A percentile compares a stretch with the other conserved stretches of the same genome.
Conservation (phyloP, 2,888 invertebrate species). For the Leistus spinibarbis region DNA sequence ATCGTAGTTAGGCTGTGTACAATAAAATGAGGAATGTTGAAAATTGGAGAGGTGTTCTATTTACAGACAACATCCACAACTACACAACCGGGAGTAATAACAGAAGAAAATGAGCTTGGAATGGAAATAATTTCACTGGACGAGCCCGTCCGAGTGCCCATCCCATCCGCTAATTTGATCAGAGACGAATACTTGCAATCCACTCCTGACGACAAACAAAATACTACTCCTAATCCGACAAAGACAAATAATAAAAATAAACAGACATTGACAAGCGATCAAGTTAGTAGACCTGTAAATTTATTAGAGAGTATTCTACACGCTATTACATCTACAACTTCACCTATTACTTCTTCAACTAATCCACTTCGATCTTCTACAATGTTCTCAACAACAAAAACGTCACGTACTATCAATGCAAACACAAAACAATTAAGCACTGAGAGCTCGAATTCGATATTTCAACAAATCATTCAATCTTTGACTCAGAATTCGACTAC, state of each 20-base stretch:
- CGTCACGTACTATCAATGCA: slow-evolving; percentile 22
- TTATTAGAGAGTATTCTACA: slow-evolving; percentile 57
- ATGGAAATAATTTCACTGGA: slow-evolving; percentile 56
- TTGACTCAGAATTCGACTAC: slow-evolving; percentile 41
- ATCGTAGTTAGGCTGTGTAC: not conserved
- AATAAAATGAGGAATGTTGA: slow-evolving; percentile 12
- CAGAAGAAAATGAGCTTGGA: slow-evolving; percentile 45
- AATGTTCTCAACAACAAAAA: slow-evolving; percentile 9
- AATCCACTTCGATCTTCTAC: slow-evolving; percentile 21
- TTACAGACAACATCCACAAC: slow-evolving; percentile 21
- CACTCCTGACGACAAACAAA: slow-evolving; percentile 45
- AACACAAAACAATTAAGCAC: slow-evolving; percentile 14
- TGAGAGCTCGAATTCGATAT: slow-evolving; percentile 18
- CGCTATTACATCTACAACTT: slow-evolving; percentile 49
- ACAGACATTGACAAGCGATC: not conserved
- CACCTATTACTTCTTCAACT: slow-evolving; percentile 20
- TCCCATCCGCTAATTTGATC: slow-evolving; percentile 55
- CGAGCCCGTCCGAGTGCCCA: slow-evolving; percentile 52
- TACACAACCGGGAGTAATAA: slow-evolving; percentile 29
- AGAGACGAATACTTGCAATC: slow-evolving; percentile 51
- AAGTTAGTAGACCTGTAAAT: slow-evolving; percentile 45
- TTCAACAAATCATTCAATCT: slow-evolving; percentile 37
- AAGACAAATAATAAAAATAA: slow-evolving; percentile 26
- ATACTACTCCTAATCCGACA: slow-evolving; percentile 25
- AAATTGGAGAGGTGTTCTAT: slow-evolving; percentile 20